Conservation (phyloP, 2,797 vertebrate genomes). For the Protonibea diacanthus region DNA sequence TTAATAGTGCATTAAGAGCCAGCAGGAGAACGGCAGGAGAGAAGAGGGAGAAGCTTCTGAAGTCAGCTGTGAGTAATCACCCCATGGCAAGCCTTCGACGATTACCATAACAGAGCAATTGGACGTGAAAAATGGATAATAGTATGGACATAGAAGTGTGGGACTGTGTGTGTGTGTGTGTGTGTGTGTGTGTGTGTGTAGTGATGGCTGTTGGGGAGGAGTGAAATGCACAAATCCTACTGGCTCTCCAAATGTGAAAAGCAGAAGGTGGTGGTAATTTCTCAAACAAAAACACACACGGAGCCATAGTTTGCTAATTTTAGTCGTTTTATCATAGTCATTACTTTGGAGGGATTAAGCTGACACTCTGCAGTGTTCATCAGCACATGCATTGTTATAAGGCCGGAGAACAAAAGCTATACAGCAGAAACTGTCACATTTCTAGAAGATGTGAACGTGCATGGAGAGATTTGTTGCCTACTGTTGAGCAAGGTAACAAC, state of each 20-base stretch:
- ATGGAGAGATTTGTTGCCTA: not conserved
- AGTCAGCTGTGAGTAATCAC: constrained; percentile 99
- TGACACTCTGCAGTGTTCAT: not conserved
- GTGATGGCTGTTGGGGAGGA: constrained; percentile 55
- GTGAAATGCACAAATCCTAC: constrained; percentile 63
- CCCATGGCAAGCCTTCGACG: constrained; percentile 97
- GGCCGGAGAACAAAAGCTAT: not conserved
- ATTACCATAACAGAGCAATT: constrained; percentile 99
- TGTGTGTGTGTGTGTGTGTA: constrained; percentile 48
- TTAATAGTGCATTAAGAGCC: constrained; percentile 99
- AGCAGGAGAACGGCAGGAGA: constrained; percentile 96
- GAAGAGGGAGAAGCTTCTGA: constrained; percentile 93
- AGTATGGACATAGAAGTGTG: constrained; percentile 96
- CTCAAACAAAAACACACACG: constrained; percentile 46
- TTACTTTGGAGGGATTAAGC: constrained; percentile 12
- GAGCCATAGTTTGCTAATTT: constrained; percentile 44
- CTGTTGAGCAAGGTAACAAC: not conserved
- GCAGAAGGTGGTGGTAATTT: constrained; percentile 55
- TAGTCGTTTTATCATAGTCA: not conserved
- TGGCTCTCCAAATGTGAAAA: constrained; percentile 58
- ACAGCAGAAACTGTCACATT: not conserved
- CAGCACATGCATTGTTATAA: not conserved
- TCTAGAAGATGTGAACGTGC: accelerated
- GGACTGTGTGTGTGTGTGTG: constrained; percentile 49
- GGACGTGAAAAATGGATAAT: constrained; percentile 99